Base-by-base conservation (phyloP, 1,140 invertebrate species). In the Ditylenchus dipsaci region DNA sequence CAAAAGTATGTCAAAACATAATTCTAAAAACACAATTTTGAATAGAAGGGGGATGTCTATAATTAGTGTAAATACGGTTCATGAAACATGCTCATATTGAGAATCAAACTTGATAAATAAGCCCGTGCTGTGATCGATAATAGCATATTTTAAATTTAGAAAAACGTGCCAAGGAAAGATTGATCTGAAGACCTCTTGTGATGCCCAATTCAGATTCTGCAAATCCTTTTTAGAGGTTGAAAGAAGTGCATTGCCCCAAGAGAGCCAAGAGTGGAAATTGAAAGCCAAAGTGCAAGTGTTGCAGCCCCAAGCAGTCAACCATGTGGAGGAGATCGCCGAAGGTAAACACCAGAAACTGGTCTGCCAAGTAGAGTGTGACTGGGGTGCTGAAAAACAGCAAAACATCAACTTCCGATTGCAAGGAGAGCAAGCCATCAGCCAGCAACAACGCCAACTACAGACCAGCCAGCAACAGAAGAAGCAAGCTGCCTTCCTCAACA, bases 381-480 rank as follows among this genome's bases (percentile, higher is more conserved):
- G 71, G 71, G 75, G 71, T n/a, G 21, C 63, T 65, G 73, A 73
- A 8, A 8, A 71, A 1, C 49, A 75, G 69, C 60, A 77, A 19
- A n/a, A 49, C 23, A 63, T 74, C 8, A 75, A 69, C 59, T 19
- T 77, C 27, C 69, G 72, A 21, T 17, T 74, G 30, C 76, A 63
- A 23, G 42, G 15, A 45, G 42, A 7, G 30, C 47, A 58, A 45
- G 60, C 26, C 21, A 65, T n/a, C 13, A 62, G 19, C 0, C n/a
- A 23, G 11, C 33, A 27, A 38, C 29, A 19, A 69, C 67, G 45
- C 68, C 71, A 59, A 47, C 29, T 7, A 27, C 33, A 38, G 33
- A 38, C 33, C 33, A 38, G 33, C 33, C 33, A 38, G 33, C 33
- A 38, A 38, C 33, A 38, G 11, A 38, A 38, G 33, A 38, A 38